Evolutionary conservation across 1,140 invertebrate genomes (phyloP).

Genomic region (Leptoteleia sp.): DNA sequence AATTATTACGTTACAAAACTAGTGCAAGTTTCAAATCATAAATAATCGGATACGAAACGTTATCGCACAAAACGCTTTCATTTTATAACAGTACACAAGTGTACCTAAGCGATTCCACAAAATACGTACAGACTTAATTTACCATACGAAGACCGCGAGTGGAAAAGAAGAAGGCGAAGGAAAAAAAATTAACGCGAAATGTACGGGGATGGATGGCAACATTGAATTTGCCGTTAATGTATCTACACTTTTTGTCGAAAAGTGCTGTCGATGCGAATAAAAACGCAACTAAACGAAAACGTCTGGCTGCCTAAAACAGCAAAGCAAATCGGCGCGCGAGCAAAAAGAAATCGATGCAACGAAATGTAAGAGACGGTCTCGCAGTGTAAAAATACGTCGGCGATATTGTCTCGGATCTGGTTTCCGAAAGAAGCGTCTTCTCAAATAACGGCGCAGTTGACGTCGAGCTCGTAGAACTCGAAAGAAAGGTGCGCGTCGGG

Average conservation of each 20-base stretch:
- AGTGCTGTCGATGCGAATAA: constrained; percentile 28
- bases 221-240: not conserved
- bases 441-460: constrained; percentile 60
- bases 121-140: too few relatives aligned
- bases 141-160: too few relatives aligned
- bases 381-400: constrained; percentile 61
- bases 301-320: constrained; percentile 42
- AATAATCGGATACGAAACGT: too few relatives aligned
- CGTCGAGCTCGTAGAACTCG: constrained; percentile 30
- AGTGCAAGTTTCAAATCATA: too few relatives aligned
- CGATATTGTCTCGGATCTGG: constrained; percentile 61
- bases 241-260: constrained; percentile 23
- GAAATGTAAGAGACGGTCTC: constrained; percentile 64
- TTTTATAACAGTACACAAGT: too few relatives aligned
- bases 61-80: too few relatives aligned
- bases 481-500: constrained; percentile 50
- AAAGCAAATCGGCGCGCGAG: constrained; percentile 41
- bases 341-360: constrained; percentile 66
- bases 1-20: too few relatives aligned
- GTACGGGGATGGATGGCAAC: too few relatives aligned
- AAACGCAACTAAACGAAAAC: constrained; percentile 23
- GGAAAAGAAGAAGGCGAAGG: too few relatives aligned
- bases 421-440: constrained; percentile 60
- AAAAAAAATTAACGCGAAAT: too few relatives aligned
- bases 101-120: too few relatives aligned